phyloP scores from a whole-genome alignment of 2,888 invertebrate genomes.

The Acrobasis suavella region DNA sequence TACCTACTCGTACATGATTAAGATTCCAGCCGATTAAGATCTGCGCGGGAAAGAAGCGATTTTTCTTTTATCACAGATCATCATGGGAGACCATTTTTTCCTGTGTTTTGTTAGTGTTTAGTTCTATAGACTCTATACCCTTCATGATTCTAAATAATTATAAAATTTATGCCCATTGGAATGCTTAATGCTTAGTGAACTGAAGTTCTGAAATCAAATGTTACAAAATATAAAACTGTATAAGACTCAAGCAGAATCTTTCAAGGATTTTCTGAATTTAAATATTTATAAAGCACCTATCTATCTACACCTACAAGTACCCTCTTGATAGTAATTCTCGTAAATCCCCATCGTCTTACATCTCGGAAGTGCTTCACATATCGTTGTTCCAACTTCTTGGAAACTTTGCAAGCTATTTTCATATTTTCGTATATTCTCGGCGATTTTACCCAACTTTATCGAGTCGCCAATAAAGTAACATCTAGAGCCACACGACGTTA shows the following conservation, averaged over 20 bases:
- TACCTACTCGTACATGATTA: too few relatives aligned
- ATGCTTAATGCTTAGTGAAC: too few relatives aligned
- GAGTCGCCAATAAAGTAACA: constrained; percentile 3
- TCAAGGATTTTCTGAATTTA: background rate
- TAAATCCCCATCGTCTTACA: background rate
- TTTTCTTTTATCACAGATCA: background rate
- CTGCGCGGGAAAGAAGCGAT: background rate
- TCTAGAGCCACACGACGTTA: background rate
- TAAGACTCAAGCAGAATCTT: background rate
- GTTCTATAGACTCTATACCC: too few relatives aligned
- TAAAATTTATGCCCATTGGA: too few relatives aligned
- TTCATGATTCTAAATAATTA: too few relatives aligned
- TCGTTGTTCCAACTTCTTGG: background rate
- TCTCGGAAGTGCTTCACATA: constrained; percentile 18
- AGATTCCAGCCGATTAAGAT: background rate
- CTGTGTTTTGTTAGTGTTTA: too few relatives aligned
- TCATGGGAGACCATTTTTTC: background rate
- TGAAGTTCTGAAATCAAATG: too few relatives aligned
- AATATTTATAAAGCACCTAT: background rate
- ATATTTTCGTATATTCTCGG: constrained; percentile 19
- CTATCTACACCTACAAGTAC: background rate
- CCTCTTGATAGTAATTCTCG: background rate
- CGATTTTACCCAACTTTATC: constrained; percentile 3
- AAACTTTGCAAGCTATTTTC: constrained; percentile 4
- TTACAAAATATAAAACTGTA: background rate